Percentiles rank a stretch among this genome's conserved stretches.
phyloP scores from a whole-genome alignment of 2,888 invertebrate genomes.

The Molorchus minor region DNA sequence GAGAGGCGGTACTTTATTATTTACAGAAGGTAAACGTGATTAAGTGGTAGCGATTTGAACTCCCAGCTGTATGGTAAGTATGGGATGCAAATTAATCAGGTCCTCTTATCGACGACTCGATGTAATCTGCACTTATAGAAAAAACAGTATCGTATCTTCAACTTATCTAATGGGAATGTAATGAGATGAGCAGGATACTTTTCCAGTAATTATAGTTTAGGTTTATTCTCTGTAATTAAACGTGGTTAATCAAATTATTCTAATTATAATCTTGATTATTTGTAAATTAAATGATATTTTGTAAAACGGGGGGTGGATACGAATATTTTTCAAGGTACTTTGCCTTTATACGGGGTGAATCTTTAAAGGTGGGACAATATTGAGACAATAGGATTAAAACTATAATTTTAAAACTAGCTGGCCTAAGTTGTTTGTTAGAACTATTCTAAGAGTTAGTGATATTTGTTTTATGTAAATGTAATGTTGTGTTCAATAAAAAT shows the following conservation, averaged over 20 bases:
- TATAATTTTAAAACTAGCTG: no score
- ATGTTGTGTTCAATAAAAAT: no score
- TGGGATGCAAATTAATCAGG: slow-evolving; percentile 17
- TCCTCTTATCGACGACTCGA: background rate
- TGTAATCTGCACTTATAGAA: slow-evolving; percentile 16
- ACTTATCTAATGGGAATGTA: slow-evolving; percentile 42
- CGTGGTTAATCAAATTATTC: background rate
- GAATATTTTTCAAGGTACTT: no score
- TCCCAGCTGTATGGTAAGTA: slow-evolving; percentile 25
- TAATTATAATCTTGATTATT: no score
- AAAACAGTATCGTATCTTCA: slow-evolving; percentile 16
- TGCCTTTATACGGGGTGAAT: no score
- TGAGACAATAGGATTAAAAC: no score
- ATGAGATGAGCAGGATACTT: slow-evolving; percentile 33
- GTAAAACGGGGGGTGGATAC: no score
- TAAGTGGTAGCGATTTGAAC: slow-evolving; percentile 49
- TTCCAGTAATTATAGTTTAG: slow-evolving; percentile 33
- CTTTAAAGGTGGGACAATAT: no score
- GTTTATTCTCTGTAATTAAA: slow-evolving; percentile 7
- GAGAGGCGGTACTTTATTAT: slow-evolving; percentile 52
- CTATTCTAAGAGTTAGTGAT: no score
- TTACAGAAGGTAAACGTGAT: slow-evolving; percentile 53
- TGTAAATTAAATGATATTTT: no score
- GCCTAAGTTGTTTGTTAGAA: no score
- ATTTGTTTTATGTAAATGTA: no score